A percentile compares a stretch with the other conserved stretches of the same genome.
phyloP scores from a whole-genome alignment of 2,113 vertebrate genomes.

The Desmodus rotundus region DNA sequence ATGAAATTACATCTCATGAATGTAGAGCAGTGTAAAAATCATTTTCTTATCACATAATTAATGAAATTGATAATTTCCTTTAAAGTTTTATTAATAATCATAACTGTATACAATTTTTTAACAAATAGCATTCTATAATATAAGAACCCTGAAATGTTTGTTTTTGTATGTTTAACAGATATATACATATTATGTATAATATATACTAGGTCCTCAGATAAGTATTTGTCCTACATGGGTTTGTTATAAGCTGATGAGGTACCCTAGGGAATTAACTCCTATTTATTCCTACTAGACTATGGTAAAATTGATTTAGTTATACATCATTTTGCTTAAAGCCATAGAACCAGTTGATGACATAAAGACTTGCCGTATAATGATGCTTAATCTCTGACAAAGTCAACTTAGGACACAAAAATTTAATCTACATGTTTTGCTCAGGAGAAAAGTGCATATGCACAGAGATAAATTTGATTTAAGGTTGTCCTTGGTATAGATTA shows the following conservation, averaged over 20 bases:
- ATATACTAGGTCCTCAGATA: background rate
- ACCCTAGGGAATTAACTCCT: background rate
- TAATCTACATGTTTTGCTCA: background rate
- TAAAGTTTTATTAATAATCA: constrained; percentile 6
- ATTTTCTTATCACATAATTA: constrained; percentile 40
- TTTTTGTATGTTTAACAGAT: background rate
- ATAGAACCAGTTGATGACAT: background rate
- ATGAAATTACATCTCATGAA: constrained; percentile 60
- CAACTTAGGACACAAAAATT: background rate
- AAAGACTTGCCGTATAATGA: background rate
- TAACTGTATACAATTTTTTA: background rate
- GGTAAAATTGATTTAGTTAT: background rate
- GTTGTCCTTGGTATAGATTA: background rate
- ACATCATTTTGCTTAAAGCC: background rate
- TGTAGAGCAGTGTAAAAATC: constrained; percentile 47
- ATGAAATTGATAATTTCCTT: constrained; percentile 6
- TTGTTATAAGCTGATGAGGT: background rate
- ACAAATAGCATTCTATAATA: background rate
- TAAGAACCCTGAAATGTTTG: background rate
- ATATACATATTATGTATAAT: background rate
- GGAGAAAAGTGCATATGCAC: background rate
- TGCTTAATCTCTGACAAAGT: background rate
- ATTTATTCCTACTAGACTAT: background rate
- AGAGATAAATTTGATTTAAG: background rate
- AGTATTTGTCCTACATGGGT: background rate